Conservation (phyloP, 2,113 vertebrate species). For the Uropsilus gracilis region DNA sequence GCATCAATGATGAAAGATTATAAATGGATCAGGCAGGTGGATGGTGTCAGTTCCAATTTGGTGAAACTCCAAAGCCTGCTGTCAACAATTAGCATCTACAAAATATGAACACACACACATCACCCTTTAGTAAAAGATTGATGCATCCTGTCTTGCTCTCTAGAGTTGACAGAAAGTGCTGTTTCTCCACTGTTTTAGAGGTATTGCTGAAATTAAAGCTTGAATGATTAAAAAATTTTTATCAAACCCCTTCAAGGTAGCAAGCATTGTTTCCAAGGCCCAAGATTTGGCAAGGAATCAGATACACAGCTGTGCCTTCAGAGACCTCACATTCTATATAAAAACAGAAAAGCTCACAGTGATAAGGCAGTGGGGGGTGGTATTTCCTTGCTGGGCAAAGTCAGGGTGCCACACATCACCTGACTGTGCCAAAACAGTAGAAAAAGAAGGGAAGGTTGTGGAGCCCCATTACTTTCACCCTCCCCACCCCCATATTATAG, state of each 20-base stretch:
- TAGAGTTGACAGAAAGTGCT: neutral
- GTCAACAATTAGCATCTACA: constrained; percentile 85
- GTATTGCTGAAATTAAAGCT: constrained; percentile 17
- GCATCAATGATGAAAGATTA: constrained; percentile 80
- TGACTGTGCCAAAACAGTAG: neutral
- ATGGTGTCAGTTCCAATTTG: constrained; percentile 88
- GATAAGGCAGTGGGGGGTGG: neutral
- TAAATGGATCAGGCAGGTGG: constrained; percentile 85
- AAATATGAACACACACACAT: constrained; percentile 76
- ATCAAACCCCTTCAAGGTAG: neutral
- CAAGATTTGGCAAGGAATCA: neutral
- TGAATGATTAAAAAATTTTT: neutral
- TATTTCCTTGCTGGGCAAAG: neutral
- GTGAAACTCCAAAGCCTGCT: constrained; percentile 81
- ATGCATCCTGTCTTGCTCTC: constrained; percentile 63
- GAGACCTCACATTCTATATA: neutral
- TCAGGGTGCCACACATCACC: neutral
- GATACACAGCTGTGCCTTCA: neutral
- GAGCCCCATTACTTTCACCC: neutral
- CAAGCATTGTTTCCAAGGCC: neutral
- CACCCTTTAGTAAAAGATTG: constrained; percentile 74
- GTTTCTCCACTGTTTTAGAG: neutral
- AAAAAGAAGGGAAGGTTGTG: neutral
- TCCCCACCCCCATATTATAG: neutral
- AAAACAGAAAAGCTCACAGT: neutral